A percentile compares a stretch with the other conserved stretches of the same genome.
Conservation (phyloP, 2,797 vertebrate species). For the Rhinella marina region DNA sequence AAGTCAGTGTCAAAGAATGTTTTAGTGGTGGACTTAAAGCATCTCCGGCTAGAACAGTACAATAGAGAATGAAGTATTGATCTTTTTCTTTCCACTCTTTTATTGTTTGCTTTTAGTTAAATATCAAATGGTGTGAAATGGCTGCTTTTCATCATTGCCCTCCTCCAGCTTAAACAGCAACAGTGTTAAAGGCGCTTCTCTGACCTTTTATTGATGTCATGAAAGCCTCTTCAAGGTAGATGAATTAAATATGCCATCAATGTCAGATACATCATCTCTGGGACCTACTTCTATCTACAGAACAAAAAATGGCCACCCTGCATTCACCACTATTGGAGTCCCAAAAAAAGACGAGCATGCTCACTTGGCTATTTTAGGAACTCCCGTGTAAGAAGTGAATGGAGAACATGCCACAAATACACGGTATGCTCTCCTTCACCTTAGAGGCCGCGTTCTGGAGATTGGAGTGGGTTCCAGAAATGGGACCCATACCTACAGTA, state of each 20-base stretch:
- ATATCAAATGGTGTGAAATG: slow-evolving; percentile 7
- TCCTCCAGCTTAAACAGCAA: background rate
- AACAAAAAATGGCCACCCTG: no score
- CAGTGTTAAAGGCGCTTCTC: background rate
- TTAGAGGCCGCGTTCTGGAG: no score
- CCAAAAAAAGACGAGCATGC: no score
- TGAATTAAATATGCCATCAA: background rate
- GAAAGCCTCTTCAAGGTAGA: background rate
- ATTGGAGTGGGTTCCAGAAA: no score
- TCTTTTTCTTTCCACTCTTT: slow-evolving; percentile 15
- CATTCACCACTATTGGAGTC: no score
- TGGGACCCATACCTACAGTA: no score
- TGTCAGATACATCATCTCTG: no score
- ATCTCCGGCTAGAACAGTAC: background rate
- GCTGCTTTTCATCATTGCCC: background rate
- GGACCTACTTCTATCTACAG: no score
- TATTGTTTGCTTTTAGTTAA: slow-evolving; percentile 31
- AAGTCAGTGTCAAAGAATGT: slow-evolving; percentile 20
- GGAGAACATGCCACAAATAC: no score
- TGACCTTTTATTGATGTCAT: background rate
- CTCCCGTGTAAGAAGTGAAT: no score
- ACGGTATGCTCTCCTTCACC: no score
- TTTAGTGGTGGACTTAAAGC: slow-evolving; percentile 23
- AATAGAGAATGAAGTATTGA: slow-evolving; percentile 31
- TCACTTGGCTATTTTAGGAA: no score